Base-by-base conservation (phyloP, 2,888 invertebrate species). In the Tribolium freemani region DNA sequence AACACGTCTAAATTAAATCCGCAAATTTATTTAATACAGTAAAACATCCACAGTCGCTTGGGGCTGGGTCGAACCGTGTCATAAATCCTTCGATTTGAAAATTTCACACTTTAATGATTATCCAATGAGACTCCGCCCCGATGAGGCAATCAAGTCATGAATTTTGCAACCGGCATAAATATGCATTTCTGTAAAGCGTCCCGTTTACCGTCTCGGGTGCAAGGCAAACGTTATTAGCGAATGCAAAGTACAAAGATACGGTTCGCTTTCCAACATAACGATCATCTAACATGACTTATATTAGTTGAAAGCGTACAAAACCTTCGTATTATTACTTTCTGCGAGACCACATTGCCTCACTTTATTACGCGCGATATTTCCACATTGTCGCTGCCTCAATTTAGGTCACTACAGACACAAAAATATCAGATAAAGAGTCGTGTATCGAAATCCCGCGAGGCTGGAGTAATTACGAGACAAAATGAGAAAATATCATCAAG, bases 221-320 rank as follows among this genome's bases (percentile, higher is more conserved):
- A 64, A 64, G 16, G 53, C 54, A 64, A 64, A 54, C 54, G 64
- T 53, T 53, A 44, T 53, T 64, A 64, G 64, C 16, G 54, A 44
- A 64, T 64, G 64, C 64, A 64, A 54, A 64, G 45, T 64, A 53
- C 64, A 64, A 13, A 44, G 64, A 64, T 44, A 64, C 21, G 64
- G 53, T 64, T 53, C 64, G 54, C 53, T 38, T 64, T 64, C 53
- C 54, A 44, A 20, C 53, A 11, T 64, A 53, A 64, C 53, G 64
- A 64, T 53, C 64, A 64, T 64, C 53, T 45, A 54, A 64, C 64
- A 64, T 64, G 54, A 63, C 63, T 63, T 63, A 54, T 64, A 64
- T 64, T 64, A 64, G 54, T 6, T 53, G 64, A 13, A 38, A 64
- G 64, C 61, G 63, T 20, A 45, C 64, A 54, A 45, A 54, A 38